A percentile compares a stretch with the other conserved stretches of the same genome.
Evolutionary conservation across 2,888 invertebrate species (phyloP).

Genomic region (Acanthosepion pharaonis): DNA sequence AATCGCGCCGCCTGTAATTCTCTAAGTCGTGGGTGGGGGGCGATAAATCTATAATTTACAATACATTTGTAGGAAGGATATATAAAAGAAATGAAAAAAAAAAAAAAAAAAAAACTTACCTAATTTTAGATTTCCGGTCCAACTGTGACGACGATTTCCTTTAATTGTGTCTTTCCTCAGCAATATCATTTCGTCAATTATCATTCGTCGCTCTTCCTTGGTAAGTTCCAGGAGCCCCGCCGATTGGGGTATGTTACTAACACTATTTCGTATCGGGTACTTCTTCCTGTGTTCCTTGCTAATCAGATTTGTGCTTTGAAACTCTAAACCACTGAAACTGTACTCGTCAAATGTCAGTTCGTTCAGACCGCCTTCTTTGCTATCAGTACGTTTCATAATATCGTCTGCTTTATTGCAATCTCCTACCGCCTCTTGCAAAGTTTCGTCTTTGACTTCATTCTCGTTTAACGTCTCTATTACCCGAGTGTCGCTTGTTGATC

Average conservation of each 20-base stretch:
- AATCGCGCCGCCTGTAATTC: too few relatives aligned
- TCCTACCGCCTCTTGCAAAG: not conserved
- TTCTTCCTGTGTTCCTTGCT: not conserved
- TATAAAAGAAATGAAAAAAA: not conserved
- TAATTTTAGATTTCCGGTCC: constrained; percentile 25
- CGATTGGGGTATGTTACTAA: not conserved
- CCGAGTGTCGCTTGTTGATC: not conserved
- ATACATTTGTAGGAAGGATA: too few relatives aligned
- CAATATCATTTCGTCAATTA: not conserved
- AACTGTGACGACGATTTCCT: not conserved
- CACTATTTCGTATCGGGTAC: not conserved
- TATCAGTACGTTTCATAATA: not conserved
- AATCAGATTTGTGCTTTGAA: not conserved
- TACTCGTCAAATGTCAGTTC: not conserved
- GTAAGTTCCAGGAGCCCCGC: not conserved
- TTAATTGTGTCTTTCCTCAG: not conserved
- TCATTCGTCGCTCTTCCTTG: not conserved
- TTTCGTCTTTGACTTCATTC: not conserved
- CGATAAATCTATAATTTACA: too few relatives aligned
- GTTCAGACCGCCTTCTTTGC: not conserved
- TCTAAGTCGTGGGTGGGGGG: too few relatives aligned
- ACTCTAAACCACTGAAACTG: not conserved
- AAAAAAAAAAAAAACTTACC: not conserved
- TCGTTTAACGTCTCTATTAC: not conserved
- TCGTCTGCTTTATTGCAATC: not conserved